Evolutionary conservation across 2,113 vertebrate species (phyloP).

Genomic region (Candoia aspera): DNA sequence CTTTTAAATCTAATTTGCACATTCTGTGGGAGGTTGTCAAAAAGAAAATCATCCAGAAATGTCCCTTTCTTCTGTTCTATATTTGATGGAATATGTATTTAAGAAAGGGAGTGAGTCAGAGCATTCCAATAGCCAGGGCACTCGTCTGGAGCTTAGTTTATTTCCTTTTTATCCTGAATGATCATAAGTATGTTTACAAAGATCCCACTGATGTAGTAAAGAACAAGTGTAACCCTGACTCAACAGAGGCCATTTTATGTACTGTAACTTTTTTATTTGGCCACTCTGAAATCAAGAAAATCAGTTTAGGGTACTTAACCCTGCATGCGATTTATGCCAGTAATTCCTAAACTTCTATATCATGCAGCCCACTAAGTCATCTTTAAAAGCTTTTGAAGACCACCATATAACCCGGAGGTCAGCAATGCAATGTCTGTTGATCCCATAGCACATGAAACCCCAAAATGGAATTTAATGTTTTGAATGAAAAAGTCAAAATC

Average conservation of each 20-base stretch:
- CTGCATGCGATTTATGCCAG: background rate
- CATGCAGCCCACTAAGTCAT: background rate
- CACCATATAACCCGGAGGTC: background rate
- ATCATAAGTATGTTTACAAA: background rate
- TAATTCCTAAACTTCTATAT: background rate
- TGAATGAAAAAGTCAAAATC: background rate
- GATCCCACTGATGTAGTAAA: background rate
- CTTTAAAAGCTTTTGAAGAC: background rate
- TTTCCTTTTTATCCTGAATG: background rate
- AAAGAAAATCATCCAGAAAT: background rate
- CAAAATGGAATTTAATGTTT: background rate
- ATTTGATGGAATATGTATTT: background rate
- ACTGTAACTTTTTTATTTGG: slow-evolving; percentile 2
- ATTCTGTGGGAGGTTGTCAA: background rate
- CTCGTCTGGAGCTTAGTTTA: background rate
- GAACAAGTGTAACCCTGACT: too few species aligned
- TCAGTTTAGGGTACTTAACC: background rate
- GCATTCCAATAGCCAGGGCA: background rate
- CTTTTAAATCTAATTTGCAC: background rate
- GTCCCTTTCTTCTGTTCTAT: background rate
- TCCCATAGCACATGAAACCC: background rate
- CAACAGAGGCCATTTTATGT: background rate
- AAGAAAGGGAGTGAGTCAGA: background rate
- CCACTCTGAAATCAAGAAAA: background rate
- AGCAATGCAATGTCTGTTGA: background rate